phyloP scores from a whole-genome alignment of 2,113 vertebrate genomes.

The Anarrhichthys ocellatus region DNA sequence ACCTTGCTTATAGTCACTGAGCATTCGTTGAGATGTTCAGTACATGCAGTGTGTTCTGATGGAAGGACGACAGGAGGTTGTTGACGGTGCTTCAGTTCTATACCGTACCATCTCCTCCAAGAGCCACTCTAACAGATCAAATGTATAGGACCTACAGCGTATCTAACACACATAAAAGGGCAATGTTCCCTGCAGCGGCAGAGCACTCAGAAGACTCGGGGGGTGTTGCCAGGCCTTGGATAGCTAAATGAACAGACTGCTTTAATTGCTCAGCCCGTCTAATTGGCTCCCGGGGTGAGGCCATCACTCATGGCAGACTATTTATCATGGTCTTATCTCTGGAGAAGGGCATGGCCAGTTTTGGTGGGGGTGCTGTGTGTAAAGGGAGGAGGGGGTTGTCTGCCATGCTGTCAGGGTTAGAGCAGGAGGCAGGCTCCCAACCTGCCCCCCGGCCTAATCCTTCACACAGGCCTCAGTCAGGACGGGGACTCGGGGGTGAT shows the following conservation, averaged over 20 bases:
- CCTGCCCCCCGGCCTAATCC: conserved; percentile 50
- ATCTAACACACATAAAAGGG: conserved; percentile 48
- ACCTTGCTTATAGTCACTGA: not conserved
- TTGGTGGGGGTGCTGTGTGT: not conserved
- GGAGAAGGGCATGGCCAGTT: conserved; percentile 20
- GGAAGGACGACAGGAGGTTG: not conserved
- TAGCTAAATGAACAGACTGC: conserved; percentile 63
- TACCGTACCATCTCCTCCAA: not conserved
- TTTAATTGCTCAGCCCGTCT: conserved; percentile 72
- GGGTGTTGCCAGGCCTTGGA: conserved; percentile 41
- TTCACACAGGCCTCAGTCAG: conserved; percentile 28
- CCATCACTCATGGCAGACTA: conserved; percentile 66
- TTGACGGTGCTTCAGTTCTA: not conserved
- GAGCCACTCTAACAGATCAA: conserved; percentile 11
- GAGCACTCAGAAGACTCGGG: conserved; percentile 41
- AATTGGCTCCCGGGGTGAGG: conserved; percentile 78
- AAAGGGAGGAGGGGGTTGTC: conserved; percentile 27
- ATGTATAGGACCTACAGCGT: conserved; percentile 21
- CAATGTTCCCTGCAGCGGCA: conserved; percentile 25
- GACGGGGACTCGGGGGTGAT: conserved; percentile 12
- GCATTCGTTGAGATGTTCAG: not conserved
- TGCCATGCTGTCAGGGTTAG: conserved; percentile 36
- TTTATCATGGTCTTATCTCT: conserved; percentile 64
- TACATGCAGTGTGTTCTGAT: not conserved
- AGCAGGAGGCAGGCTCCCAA: conserved; percentile 29